Conservation (phyloP, 64 coral and sea anemone genomes). For the Anthopleura sola region DNA sequence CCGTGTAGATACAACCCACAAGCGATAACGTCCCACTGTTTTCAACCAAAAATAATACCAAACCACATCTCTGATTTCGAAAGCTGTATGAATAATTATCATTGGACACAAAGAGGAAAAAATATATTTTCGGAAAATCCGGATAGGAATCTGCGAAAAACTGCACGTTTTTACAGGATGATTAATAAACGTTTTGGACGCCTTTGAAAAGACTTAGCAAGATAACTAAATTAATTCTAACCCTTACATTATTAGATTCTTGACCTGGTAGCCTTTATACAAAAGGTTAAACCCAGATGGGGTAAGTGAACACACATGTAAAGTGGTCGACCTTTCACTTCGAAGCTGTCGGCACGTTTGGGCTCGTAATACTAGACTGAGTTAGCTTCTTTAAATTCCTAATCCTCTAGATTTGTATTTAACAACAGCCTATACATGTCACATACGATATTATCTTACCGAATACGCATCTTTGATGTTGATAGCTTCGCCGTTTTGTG, state of each 20-base stretch:
- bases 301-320: not conserved
- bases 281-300: not conserved
- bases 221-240: not conserved
- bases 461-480: constrained; percentile 94
- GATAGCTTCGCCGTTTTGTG: constrained; percentile 86
- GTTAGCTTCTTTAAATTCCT: not conserved
- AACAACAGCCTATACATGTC: not conserved
- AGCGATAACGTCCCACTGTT: not conserved
- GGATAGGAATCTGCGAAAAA: not conserved
- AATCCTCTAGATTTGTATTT: constrained; percentile 1
- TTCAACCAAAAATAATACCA: not conserved
- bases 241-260: not conserved
- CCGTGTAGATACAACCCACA: not conserved
- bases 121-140: not conserved
- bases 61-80: not conserved
- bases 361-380: not conserved
- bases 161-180: not conserved
- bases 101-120: not conserved
- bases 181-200: not conserved
- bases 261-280: not conserved
- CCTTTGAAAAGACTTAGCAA: not conserved
- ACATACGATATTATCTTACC: constrained; percentile 41
- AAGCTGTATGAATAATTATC: not conserved
- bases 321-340: not conserved
- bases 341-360: not conserved